Conservation (phyloP, 2,113 vertebrate genomes). For the Monopterus albus region DNA sequence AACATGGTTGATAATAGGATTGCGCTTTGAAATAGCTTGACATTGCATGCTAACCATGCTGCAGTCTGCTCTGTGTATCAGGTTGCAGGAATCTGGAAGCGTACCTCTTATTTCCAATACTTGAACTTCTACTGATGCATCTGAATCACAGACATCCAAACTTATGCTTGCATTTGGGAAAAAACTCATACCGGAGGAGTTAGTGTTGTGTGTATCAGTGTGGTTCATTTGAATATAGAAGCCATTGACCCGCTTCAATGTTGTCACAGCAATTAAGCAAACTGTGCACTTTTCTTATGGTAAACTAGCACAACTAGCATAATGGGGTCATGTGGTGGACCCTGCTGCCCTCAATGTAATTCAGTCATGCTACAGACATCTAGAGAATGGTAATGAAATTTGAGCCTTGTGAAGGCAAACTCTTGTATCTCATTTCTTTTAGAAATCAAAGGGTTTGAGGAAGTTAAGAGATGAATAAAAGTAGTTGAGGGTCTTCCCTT, state of each 20-base stretch:
- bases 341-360: neutral
- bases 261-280: slow-evolving; percentile 3
- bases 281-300: neutral
- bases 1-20: slow-evolving; percentile 53
- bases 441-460: slow-evolving; percentile 27
- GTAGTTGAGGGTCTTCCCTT: slow-evolving; percentile 45
- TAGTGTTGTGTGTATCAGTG: no score
- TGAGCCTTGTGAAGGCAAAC: no score
- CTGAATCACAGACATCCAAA: neutral
- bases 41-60: slow-evolving; percentile 40
- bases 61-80: slow-evolving; percentile 42
- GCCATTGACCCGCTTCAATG: no score
- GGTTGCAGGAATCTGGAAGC: slow-evolving; percentile 47
- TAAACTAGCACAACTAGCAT: neutral
- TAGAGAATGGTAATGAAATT: slow-evolving; percentile 14
- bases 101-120: slow-evolving; percentile 42
- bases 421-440: no score
- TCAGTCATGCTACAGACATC: slow-evolving; percentile 5
- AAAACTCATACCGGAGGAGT: no score
- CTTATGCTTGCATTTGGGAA: slow-evolving; percentile 10
- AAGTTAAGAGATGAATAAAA: slow-evolving; percentile 47
- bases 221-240: no score
- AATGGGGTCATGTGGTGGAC: slow-evolving; percentile 3
- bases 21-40: slow-evolving; percentile 47
- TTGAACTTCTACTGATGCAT: slow-evolving; percentile 48